These are phyloP conservation scores for Andrena dorsata DNA, from an alignment of 2,888 invertebrate species.

Conservation along the genomic window DNA sequence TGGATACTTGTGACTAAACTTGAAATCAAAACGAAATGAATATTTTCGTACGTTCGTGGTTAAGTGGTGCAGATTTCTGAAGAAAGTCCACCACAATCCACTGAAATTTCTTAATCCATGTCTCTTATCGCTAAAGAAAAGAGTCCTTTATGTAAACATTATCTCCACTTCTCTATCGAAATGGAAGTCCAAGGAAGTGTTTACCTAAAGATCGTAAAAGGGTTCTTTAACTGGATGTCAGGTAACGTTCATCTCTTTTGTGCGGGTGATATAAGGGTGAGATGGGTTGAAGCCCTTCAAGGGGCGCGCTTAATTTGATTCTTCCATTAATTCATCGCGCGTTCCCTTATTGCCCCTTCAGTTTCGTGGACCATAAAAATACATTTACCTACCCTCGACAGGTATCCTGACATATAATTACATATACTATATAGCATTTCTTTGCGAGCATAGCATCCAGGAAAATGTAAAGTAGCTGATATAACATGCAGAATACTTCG, in stretches of 20 bases:
- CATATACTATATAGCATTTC: not conserved
- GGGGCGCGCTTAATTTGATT: constrained; percentile 24
- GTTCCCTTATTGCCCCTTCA: not conserved
- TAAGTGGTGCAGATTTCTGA: not conserved
- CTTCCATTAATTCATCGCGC: constrained; percentile 55
- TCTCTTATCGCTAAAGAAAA: not conserved
- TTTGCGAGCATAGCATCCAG: not conserved
- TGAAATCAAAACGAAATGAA: not conserved
- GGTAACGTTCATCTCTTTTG: not conserved
- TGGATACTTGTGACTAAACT: not conserved
- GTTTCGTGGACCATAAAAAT: not conserved
- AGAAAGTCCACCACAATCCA: not conserved
- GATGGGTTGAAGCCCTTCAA: constrained; percentile 19
- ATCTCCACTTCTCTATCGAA: constrained; percentile 7
- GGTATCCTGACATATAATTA: constrained; percentile 4
- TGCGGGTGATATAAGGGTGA: not conserved
- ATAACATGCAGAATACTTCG: too few relatives aligned
- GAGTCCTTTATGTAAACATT: not conserved
- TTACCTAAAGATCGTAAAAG: constrained; percentile 21
- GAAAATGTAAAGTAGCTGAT: not conserved
- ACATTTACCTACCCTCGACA: not conserved
- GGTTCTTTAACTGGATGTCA: constrained; percentile 10
- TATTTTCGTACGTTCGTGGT: not conserved
- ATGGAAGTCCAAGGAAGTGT: constrained; percentile 25
- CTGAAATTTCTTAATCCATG: not conserved